Base-by-base conservation (phyloP, 2,797 vertebrate genomes). In the Acrocephalus scirpaceus region DNA sequence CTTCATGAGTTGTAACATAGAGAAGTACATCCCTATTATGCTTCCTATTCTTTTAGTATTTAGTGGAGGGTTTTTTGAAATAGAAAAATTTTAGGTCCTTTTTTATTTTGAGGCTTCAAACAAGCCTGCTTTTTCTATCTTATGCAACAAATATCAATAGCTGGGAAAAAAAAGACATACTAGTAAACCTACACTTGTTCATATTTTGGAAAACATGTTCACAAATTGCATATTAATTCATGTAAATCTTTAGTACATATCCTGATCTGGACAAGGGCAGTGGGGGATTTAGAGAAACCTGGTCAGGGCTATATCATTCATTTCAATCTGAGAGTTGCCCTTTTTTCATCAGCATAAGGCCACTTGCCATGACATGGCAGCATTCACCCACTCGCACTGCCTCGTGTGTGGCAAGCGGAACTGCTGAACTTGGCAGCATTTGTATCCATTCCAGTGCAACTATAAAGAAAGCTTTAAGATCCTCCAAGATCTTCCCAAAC, bases 321-420 rank as follows among this genome's bases (percentile, higher is more conserved):
- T 66, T 91, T 83, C 9, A 16, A 0, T 40, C 48, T n/a, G 27
- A 64, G 14, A 36, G 16, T 42, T 88, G 40, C 22, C 19, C 18
- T 65, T 79, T 86, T 44, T 56, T 58, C 30, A 75, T n/a, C 42
- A 72, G 0, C 0, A 11, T 22, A 20, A 32, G 32, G 25, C 36
- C 1, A 0, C 16, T 47, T 44, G 40, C 18, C 19, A 27, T 14
- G 54, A 30, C 38, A 10, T 5, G 8, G 25, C 62, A 45, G 5
- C 0, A 0, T 14, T 72, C 13, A 44, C 30, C 23, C 23, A 48
- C 19, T 47, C 7, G 0, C 20, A 27, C 3, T 17, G 42, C 27
- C 54, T 27, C 3, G 0, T 2, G 8, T 26, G 12, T 1, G 8
- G 45, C n/a, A 80, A 17, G 26, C 23, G 22, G 29, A 87, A 29